phyloP scores from a whole-genome alignment of 2,113 vertebrate genomes.

The Sclerurus mexicanus region DNA sequence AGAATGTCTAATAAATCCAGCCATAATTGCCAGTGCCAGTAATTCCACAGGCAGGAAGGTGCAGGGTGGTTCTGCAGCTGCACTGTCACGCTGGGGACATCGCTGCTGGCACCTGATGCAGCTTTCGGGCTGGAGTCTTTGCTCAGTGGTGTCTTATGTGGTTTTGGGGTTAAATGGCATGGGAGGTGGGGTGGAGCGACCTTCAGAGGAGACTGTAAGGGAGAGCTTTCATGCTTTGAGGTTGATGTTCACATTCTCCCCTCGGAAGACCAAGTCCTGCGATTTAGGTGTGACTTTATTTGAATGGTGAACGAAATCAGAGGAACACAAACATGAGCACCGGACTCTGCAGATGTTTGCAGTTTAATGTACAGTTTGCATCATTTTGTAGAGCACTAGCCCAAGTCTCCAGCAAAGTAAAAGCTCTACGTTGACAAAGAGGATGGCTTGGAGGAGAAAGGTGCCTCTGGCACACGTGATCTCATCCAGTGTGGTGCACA shows the following conservation, averaged over 20 bases:
- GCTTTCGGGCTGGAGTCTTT: not conserved
- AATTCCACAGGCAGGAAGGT: not conserved
- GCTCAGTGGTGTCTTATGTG: not conserved
- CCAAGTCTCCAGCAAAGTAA: not conserved
- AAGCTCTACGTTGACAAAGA: accelerated
- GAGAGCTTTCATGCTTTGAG: not conserved
- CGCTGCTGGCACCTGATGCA: not conserved
- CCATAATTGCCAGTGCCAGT: not conserved
- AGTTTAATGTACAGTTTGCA: not conserved
- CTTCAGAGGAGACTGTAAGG: not conserved
- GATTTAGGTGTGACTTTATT: not conserved
- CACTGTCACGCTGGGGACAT: accelerated
- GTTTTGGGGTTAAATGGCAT: not conserved
- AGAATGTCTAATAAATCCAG: not conserved
- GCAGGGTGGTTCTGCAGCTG: not conserved
- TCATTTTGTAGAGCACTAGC: not conserved
- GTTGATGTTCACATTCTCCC: not conserved
- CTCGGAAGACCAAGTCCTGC: not conserved
- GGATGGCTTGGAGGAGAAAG: not conserved
- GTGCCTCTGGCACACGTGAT: not conserved
- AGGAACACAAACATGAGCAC: not conserved
- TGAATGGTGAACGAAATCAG: not conserved
- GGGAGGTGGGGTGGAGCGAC: not conserved
- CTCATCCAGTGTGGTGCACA: not conserved
- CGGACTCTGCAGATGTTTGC: not conserved